phyloP scores from a whole-genome alignment of 1,140 invertebrate species.

The Papilio polyxenes region DNA sequence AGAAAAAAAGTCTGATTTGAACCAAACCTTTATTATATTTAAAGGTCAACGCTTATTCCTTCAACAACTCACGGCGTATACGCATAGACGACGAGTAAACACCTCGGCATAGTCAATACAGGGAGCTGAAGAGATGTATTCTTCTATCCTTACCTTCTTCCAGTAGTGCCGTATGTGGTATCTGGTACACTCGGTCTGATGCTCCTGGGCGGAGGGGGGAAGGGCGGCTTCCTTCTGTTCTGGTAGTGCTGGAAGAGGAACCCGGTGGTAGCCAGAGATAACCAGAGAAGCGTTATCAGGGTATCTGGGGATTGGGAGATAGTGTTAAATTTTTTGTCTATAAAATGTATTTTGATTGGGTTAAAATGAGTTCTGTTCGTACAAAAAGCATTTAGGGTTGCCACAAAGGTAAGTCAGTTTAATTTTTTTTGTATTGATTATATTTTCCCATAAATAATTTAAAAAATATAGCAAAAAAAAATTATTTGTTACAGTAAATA shows the following conservation, averaged over 20 bases:
- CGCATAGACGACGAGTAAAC: too few relatives aligned
- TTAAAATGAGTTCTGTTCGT: neutral
- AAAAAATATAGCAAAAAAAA: too few relatives aligned
- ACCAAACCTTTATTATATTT: too few relatives aligned
- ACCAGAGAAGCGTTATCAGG: conserved; percentile 80
- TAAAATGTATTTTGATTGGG: neutral
- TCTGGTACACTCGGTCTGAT: conserved; percentile 49
- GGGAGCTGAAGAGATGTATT: too few relatives aligned
- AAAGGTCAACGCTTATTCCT: too few relatives aligned
- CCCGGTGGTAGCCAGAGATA: conserved; percentile 77
- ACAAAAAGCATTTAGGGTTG: too few relatives aligned
- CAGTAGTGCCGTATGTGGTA: conserved; percentile 46
- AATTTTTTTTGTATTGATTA: too few relatives aligned
- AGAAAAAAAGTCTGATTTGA: too few relatives aligned
- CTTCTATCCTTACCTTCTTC: conserved; percentile 26
- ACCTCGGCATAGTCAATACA: too few relatives aligned
- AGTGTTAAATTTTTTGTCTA: conserved; percentile 5
- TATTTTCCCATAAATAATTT: too few relatives aligned
- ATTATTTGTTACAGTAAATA: conserved; percentile 21
- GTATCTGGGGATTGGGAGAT: conserved; percentile 79
- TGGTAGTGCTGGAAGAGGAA: conserved; percentile 79
- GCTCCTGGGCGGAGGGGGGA: conserved; percentile 78
- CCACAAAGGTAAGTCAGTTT: too few relatives aligned
- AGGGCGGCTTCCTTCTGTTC: conserved; percentile 80
- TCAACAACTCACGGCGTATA: too few relatives aligned